These are phyloP conservation scores for Pterobdella sp. DNA, from an alignment of 2,888 invertebrate genomes.

Conservation along the genomic window DNA sequence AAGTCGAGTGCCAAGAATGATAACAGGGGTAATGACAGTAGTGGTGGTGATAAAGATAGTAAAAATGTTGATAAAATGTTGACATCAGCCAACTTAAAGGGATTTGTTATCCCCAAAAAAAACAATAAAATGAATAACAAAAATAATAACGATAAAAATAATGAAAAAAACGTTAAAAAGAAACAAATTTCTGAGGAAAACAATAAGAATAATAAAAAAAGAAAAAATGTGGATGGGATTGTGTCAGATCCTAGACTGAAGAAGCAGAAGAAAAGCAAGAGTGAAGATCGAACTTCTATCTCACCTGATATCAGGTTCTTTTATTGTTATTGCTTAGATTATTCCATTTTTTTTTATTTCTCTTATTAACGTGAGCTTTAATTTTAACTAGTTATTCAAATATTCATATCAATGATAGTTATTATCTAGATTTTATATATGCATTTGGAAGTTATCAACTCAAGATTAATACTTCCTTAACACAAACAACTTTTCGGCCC, in stretches of 20 bases:
- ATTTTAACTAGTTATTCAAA: not conserved
- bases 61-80: not conserved
- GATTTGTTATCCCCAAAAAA: not conserved
- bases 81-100: not conserved
- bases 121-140: not conserved
- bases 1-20: not conserved
- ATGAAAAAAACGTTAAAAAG: not conserved
- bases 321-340: not conserved
- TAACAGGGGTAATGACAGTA: not conserved
- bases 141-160: not conserved
- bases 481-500: no score
- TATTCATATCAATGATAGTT: not conserved
- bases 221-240: not conserved
- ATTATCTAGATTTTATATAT: not conserved
- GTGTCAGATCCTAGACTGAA: not conserved
- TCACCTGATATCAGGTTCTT: constrained; percentile 1
- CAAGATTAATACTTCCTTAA: no score
- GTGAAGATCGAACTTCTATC: not conserved
- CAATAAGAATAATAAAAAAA: not conserved
- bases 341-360: not conserved
- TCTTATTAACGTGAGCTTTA: not conserved
- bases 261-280: not conserved
- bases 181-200: not conserved
- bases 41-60: not conserved
- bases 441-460: no score